phyloP scores from a whole-genome alignment of 2,113 vertebrate species.

The Panurus biarmicus region DNA sequence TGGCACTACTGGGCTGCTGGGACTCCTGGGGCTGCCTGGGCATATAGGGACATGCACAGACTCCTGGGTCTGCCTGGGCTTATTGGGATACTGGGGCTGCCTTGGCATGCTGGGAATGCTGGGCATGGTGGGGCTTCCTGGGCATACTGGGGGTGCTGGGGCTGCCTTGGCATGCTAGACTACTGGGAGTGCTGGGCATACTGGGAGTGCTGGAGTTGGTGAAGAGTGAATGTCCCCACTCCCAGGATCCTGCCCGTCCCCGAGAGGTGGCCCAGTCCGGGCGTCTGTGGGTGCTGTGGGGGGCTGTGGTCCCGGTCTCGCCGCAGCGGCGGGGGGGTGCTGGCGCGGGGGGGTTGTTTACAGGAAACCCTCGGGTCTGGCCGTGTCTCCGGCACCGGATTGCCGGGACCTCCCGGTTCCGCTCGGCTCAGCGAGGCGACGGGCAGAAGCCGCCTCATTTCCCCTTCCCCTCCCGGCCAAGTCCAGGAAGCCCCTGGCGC shows the following conservation, averaged over 20 bases:
- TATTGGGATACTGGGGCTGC: not conserved
- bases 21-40: not conserved
- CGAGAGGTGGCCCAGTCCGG: not conserved
- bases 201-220: not conserved
- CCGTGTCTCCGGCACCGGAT: constrained; percentile 12
- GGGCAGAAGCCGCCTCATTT: constrained; percentile 45
- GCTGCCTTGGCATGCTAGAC: not conserved
- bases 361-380: constrained; percentile 22
- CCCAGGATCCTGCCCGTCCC: not conserved
- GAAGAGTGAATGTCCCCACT: rapidly evolving
- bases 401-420: constrained; percentile 38
- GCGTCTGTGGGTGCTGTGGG: not conserved
- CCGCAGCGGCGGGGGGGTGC: not conserved
- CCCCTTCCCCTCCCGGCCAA: constrained; percentile 32
- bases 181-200: not conserved
- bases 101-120: not conserved
- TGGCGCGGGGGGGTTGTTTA: not conserved
- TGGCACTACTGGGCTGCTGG: not conserved
- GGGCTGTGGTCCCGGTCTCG: not conserved
- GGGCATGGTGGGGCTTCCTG: not conserved
- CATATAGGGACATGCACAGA: not conserved
- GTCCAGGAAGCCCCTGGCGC: not conserved
- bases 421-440: not conserved
- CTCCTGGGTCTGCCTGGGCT: no score
- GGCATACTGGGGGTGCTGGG: not conserved